These are phyloP conservation scores for Drosophila watanabei DNA, from an alignment of 1,140 invertebrate species.

Conservation along the genomic window DNA sequence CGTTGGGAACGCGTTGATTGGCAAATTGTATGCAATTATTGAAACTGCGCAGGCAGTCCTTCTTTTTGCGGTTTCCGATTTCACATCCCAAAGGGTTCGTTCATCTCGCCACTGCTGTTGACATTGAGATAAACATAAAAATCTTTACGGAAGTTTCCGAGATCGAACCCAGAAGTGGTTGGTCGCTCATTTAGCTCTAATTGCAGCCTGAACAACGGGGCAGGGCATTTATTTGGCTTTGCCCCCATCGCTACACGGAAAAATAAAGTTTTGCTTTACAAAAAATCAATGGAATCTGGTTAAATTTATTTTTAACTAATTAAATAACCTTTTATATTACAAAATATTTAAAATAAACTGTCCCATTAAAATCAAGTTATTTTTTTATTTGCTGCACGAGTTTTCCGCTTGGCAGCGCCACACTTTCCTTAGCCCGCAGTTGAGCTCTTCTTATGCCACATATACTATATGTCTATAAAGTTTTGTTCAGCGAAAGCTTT, in stretches of 20 bases:
- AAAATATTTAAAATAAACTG: neutral
- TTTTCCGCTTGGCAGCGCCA: slow-evolving; percentile 32
- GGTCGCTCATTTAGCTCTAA: slow-evolving; percentile 66
- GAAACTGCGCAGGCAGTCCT: slow-evolving; percentile 44
- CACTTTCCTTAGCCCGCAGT: slow-evolving; percentile 31
- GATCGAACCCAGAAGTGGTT: slow-evolving; percentile 47
- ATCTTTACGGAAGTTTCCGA: slow-evolving; percentile 64
- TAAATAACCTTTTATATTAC: neutral
- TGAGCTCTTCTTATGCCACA: slow-evolving; percentile 55
- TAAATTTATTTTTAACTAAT: neutral
- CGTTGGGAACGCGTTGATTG: slow-evolving; percentile 83
- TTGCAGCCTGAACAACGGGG: slow-evolving; percentile 52
- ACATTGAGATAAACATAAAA: slow-evolving; percentile 68
- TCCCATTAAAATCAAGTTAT: neutral
- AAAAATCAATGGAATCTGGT: neutral
- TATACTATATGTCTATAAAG: neutral
- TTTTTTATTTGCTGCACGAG: neutral
- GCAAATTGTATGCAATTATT: slow-evolving; percentile 83
- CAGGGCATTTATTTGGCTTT: slow-evolving; percentile 51
- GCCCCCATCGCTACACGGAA: slow-evolving; percentile 20
- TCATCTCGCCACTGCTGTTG: slow-evolving; percentile 68
- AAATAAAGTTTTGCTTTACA: neutral
- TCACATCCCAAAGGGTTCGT: slow-evolving; percentile 68
- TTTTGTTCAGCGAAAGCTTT: slow-evolving; percentile 27
- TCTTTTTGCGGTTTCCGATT: slow-evolving; percentile 35